Evolutionary conservation across 2,113 vertebrate species (phyloP), one percentile per base, ranked within the genome.

Genomic region (Oxyruncus cristatus): DNA sequence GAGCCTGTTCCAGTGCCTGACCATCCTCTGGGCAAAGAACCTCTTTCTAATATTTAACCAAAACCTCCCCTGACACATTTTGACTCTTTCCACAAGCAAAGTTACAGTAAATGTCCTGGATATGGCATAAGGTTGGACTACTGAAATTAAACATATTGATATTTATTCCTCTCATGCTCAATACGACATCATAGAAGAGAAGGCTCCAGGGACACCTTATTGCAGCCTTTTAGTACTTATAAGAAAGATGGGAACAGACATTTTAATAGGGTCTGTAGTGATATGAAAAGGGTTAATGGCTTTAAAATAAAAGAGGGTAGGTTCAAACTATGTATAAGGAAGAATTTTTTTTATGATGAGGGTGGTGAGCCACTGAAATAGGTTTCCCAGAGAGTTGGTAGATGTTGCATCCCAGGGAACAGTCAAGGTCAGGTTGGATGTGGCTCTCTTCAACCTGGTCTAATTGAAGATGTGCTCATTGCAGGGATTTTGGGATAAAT

Each of bases 341-440:
- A 56, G 15, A 39, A 41, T 41, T 12, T 44, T 16, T n/a, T 49
- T 84, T 63, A 11, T 9, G 0, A 12, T 21, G 26, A 41, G 22
- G 5, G 8, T 53, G 4, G 3, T 63, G 14, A 86, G 58, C 75
- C 41, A 47, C 6, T n/a, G 23, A 37, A 33, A 26, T 4, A 44
- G 5, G 4, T 58, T 76, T 9, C 8, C 5, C 27, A 76, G 28
- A 5, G 50, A 39, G 5, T 1, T 39, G 4, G 11, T 49, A 47
- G 47, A 30, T 18, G 12, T 27, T 12, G 12, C 12, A 37, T 39
- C 10, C 16, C 13, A 65, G 26, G n/a, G 30, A 74, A 66, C 5
- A 55, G 44, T 61, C 18, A 56, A 32, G 22, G 19, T n/a, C 11
- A 66, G 12, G 19, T n/a, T 61, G 28, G 14, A 27, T 0, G 0